phyloP scores from a whole-genome alignment of 2,113 vertebrate species.

The Ceyx margarethae region DNA sequence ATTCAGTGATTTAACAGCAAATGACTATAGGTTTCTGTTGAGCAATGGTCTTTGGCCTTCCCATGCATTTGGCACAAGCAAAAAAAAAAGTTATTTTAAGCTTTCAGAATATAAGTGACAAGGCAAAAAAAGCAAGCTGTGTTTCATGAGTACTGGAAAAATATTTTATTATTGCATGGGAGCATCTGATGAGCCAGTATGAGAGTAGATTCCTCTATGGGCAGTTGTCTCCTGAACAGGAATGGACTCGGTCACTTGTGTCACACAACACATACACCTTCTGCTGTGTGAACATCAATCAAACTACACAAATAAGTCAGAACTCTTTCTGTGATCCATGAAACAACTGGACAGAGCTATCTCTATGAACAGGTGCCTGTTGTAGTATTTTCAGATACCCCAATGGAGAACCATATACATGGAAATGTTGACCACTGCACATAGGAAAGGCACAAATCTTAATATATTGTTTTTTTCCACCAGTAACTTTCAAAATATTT shows the following conservation, averaged over 20 bases:
- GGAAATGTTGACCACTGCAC: neutral
- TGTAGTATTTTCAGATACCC: neutral
- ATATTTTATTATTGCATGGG: neutral
- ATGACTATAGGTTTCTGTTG: neutral
- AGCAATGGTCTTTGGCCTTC: neutral
- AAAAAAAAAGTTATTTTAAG: neutral
- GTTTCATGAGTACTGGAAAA: neutral
- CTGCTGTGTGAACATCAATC: neutral
- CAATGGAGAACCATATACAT: accelerated
- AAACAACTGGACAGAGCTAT: neutral
- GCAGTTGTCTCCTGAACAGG: neutral
- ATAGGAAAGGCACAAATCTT: neutral
- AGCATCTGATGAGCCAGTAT: neutral
- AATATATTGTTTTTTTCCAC: neutral
- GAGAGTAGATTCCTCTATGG: neutral
- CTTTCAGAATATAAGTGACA: neutral
- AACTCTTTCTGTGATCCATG: neutral
- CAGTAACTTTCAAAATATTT: neutral
- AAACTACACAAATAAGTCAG: neutral
- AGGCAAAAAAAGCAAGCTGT: neutral
- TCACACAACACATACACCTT: neutral
- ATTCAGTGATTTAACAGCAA: neutral
- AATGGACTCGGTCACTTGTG: neutral
- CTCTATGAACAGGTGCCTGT: neutral
- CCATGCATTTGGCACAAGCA: neutral